Conservation (phyloP, 2,888 invertebrate genomes). For the Mesoligia furuncula region DNA sequence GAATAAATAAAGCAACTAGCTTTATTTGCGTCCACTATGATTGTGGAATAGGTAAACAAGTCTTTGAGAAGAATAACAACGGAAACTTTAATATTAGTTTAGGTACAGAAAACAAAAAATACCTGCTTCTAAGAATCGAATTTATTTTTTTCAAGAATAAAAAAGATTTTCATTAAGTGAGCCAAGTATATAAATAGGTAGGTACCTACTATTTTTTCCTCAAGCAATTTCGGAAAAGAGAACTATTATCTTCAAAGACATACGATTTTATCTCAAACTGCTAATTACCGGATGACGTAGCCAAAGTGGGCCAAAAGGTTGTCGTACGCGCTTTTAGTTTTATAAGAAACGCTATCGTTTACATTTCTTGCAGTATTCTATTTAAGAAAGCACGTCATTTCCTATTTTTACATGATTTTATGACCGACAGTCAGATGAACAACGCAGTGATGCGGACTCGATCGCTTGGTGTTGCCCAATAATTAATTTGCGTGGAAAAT, state of each 20-base stretch:
- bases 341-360: slow-evolving; percentile 1
- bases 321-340: slow-evolving; percentile 52
- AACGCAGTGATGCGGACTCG: slow-evolving; percentile 6
- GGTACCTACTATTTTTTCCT: slow-evolving; percentile 44
- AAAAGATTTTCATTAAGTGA: neutral
- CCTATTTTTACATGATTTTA: slow-evolving; percentile 44
- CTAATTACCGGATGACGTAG: slow-evolving; percentile 55
- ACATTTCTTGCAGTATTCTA: slow-evolving; percentile 15
- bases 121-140: neutral
- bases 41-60: slow-evolving; percentile 14
- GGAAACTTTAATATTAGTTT: neutral
- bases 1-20: neutral
- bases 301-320: slow-evolving; percentile 58
- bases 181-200: slow-evolving; percentile 28
- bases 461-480: slow-evolving; percentile 5
- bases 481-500: slow-evolving; percentile 1
- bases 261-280: slow-evolving; percentile 54
- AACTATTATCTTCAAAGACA: slow-evolving; percentile 56
- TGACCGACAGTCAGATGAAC: slow-evolving; percentile 28
- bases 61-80: slow-evolving; percentile 14
- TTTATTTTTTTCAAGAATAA: neutral
- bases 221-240: slow-evolving; percentile 32
- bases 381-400: slow-evolving; percentile 10
- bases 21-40: slow-evolving; percentile 10
- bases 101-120: neutral